A percentile compares a stretch with the other conserved stretches of the same genome.
phyloP scores from a whole-genome alignment of 2,797 vertebrate genomes.

The Clarias fuscus region DNA sequence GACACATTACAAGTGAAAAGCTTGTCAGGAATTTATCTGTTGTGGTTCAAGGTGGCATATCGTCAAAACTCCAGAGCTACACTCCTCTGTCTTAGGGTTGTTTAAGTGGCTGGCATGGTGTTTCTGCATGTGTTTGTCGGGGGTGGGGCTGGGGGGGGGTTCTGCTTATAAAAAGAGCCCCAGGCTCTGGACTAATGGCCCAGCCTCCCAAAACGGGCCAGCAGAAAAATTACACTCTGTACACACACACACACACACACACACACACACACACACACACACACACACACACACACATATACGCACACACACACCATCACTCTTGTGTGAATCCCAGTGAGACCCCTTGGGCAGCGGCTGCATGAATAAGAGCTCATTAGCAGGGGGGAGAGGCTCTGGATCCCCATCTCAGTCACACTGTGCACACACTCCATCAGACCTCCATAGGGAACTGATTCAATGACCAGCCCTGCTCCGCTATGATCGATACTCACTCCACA shows the following conservation, averaged over 20 bases:
- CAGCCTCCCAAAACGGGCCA: constrained; percentile 23
- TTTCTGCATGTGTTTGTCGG: neutral
- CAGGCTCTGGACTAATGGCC: constrained; percentile 48
- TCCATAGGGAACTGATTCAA: constrained; percentile 39
- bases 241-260: constrained; percentile 14
- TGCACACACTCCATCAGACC: constrained; percentile 40
- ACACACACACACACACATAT: constrained; percentile 7
- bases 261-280: constrained; percentile 17
- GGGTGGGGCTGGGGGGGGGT: neutral
- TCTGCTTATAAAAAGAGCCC: constrained; percentile 16
- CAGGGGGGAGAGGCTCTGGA: constrained; percentile 27
- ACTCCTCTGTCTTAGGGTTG: neutral
- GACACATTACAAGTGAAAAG: neutral
- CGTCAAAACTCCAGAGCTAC: neutral
- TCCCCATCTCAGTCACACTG: constrained; percentile 33
- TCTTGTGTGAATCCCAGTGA: constrained; percentile 31
- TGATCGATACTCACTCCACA: constrained; percentile 49
- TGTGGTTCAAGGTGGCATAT: too few relatives aligned
- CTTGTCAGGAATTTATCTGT: neutral
- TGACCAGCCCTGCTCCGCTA: constrained; percentile 8
- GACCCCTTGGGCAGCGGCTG: constrained; percentile 42
- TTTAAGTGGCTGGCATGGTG: constrained; percentile 8
- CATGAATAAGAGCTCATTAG: constrained; percentile 59
- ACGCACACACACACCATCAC: constrained; percentile 22
- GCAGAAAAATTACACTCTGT: constrained; percentile 30